These are phyloP conservation scores for Uropetala carovei DNA, from an alignment of 2,888 invertebrate species.

Conservation along the genomic window DNA sequence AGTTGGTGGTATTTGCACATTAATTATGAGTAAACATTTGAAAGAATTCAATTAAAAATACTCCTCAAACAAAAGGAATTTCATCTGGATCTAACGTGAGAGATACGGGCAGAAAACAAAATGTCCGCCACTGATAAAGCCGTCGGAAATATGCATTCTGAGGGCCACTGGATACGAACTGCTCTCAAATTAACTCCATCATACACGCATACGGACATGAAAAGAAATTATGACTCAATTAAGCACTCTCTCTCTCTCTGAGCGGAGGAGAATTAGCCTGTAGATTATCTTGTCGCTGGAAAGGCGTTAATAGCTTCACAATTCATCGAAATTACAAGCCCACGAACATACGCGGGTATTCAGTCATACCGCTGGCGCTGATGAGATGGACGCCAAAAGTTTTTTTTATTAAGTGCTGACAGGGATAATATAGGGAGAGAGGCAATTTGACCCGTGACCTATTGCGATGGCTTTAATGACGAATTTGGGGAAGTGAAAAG, in stretches of 20 bases:
- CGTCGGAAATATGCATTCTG: background rate
- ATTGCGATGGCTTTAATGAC: background rate
- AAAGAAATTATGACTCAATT: constrained; percentile 14
- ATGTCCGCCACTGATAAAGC: background rate
- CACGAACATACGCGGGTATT: background rate
- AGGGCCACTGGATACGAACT: background rate
- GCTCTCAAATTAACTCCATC: background rate
- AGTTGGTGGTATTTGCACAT: too few species aligned
- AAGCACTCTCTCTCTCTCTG: background rate
- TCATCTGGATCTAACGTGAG: too few species aligned
- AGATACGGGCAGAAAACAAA: background rate
- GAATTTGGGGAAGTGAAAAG: background rate
- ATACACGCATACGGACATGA: background rate
- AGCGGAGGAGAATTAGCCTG: background rate
- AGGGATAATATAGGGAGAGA: background rate
- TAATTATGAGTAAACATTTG: too few species aligned
- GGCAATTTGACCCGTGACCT: constrained; percentile 7
- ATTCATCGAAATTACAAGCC: constrained; percentile 8
- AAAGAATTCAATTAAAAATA: too few species aligned
- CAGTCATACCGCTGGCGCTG: background rate
- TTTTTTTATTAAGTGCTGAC: background rate
- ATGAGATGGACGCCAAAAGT: background rate
- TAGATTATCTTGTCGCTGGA: constrained; percentile 21
- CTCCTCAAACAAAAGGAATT: too few species aligned
- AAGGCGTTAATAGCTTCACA: constrained; percentile 12